Evolutionary conservation across 1,140 invertebrate species (phyloP).

Genomic region (Gonioctena quinquepunctata): DNA sequence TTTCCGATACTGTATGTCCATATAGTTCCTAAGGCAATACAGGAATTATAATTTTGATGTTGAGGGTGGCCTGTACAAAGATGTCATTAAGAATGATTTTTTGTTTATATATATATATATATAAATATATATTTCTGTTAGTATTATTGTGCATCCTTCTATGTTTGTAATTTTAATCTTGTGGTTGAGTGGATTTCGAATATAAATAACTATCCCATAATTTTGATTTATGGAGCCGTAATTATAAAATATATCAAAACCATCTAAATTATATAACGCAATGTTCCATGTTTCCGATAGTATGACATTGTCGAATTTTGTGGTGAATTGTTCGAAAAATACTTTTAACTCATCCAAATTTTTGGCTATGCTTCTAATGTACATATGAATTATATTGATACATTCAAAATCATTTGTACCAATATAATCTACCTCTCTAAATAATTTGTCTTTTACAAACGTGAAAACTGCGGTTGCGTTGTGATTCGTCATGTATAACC

Average conservation of each 20-base stretch:
- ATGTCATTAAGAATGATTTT: too few relatives aligned
- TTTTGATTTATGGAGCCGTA: neutral
- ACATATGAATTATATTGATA: neutral
- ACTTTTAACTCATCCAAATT: too few relatives aligned
- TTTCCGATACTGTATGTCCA: too few relatives aligned
- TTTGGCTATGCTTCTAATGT: too few relatives aligned
- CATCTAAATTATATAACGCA: too few relatives aligned
- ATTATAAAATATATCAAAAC: neutral
- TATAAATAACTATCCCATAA: neutral
- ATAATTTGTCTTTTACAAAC: too few relatives aligned
- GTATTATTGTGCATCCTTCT: neutral
- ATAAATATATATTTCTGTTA: neutral
- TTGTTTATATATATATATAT: too few relatives aligned
- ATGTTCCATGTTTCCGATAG: conserved; percentile 6
- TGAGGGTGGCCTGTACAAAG: too few relatives aligned
- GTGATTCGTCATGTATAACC: too few relatives aligned
- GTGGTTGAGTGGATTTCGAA: neutral
- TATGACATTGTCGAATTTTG: neutral
- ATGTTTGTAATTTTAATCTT: neutral
- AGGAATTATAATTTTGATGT: neutral
- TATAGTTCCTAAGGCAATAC: neutral
- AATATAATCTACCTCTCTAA: neutral
- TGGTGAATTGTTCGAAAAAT: neutral
- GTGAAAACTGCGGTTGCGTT: too few relatives aligned
- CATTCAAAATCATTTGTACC: neutral